Evolutionary conservation across 92 coral and sea anemone genomes (phyloP).

Genomic region (Nematostella vectensis): DNA sequence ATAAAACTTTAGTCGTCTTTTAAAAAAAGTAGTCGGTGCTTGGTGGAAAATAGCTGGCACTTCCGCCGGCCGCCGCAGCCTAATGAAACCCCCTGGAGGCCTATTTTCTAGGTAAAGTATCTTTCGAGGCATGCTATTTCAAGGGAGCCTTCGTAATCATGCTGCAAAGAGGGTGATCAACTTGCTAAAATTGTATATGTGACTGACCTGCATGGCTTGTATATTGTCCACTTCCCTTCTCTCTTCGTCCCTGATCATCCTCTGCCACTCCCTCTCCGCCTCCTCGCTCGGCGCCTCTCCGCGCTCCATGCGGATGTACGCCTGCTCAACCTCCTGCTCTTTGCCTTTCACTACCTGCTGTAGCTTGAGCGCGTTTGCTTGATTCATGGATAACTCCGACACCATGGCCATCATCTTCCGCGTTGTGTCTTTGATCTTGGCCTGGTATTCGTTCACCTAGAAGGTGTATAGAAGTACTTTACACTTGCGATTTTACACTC

Average conservation of each 20-base stretch:
- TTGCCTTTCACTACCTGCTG: constrained; percentile 79
- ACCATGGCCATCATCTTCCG: constrained; percentile 99
- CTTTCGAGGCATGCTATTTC: no score
- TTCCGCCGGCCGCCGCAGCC: no score
- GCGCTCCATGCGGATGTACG: constrained; percentile 91
- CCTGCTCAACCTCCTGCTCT: constrained; percentile 79
- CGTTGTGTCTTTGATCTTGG: constrained; percentile 94
- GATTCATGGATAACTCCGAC: constrained; percentile 96
- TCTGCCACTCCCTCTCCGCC: constrained; percentile 87
- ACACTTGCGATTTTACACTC: not conserved
- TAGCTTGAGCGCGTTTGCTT: constrained; percentile 87
- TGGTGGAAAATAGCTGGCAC: no score
- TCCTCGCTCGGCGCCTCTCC: constrained; percentile 94
- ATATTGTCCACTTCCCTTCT: constrained; percentile 45
- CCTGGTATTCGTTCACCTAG: constrained; percentile 97
- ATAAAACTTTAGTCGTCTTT: no score
- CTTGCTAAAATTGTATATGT: no score
- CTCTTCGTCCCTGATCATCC: constrained; percentile 76
- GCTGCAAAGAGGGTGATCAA: no score
- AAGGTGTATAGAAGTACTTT: not conserved
- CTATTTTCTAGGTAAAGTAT: no score
- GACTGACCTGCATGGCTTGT: constrained; percentile 37
- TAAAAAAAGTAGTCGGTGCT: no score
- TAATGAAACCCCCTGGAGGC: no score
- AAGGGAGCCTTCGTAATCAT: no score